Base-by-base conservation (phyloP, 2,888 invertebrate species). In the Drosophila ustulata region DNA sequence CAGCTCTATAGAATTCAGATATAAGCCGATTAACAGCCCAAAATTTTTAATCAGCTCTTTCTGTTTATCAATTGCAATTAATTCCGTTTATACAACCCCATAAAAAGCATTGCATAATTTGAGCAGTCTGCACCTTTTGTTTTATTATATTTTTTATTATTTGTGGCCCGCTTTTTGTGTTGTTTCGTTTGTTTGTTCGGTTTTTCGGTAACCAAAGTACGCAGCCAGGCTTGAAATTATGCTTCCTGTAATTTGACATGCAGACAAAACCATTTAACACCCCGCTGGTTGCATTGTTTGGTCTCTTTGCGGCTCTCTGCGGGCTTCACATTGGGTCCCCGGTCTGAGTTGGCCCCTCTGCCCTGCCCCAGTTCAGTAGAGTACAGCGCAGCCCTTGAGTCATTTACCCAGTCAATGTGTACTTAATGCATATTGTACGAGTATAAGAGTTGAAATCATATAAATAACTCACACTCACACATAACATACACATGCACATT, bases 221-320 rank as follows among this genome's bases (percentile, higher is more conserved):
- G 71, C 85, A 85, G 55, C 82, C 80, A 85, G 78, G 87, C 87
- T 80, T 87, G 76, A 85, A 85, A 85, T 85, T 85, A 80, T 87
- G 82, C 82, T 82, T 85, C 85, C 85, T 80, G 85, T 87, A 81
- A 84, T 85, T 81, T 87, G 85, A 87, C 80, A 84, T 75, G 85
- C 80, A 87, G 85, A 87, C 85, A 85, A 85, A 87, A 80, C 82
- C 82, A 84, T 87, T 87, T 84, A 85, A 85, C 85, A 87, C 85
- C 80, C 85, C 75, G 87, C 65, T 84, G 87, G 58, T 26, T 80
- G 84, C 87, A 87, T 84, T 84, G 84, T 78, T 72, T 62, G 72
- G 59, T 65, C 58, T 56, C 37, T 64, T 28, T 52, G 49, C 49
- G 37, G 39, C 47, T 25, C 57, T 57, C 18, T 57, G 13, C 9